A percentile compares a stretch with the other conserved stretches of the same genome.
phyloP scores from a whole-genome alignment of 2,113 vertebrate genomes.

The Montifringilla adamsi region DNA sequence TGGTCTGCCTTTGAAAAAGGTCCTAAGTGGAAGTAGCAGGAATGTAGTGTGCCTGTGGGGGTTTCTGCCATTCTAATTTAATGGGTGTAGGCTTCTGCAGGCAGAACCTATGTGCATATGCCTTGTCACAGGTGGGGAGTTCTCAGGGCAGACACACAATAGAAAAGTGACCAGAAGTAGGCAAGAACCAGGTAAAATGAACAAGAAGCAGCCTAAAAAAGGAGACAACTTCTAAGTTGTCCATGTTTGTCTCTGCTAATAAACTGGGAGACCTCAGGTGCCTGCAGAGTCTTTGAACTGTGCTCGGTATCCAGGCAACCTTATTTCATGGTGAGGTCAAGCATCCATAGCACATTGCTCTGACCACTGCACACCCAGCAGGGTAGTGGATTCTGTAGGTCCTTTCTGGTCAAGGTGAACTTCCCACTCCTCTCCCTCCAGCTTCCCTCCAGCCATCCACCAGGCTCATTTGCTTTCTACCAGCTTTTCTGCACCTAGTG shows the following conservation, averaged over 20 bases:
- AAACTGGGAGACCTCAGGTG: background rate
- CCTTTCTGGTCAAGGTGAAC: background rate
- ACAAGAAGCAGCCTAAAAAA: background rate
- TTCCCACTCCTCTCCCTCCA: background rate
- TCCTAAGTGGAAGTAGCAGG: background rate
- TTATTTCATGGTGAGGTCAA: background rate
- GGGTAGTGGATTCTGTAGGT: background rate
- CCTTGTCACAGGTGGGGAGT: background rate
- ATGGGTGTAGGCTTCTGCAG: background rate
- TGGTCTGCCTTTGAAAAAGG: conserved; percentile 1
- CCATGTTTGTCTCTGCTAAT: background rate
- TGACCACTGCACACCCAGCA: background rate
- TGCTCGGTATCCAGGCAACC: background rate
- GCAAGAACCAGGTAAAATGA: background rate
- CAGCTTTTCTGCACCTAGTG: background rate
- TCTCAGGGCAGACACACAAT: background rate
- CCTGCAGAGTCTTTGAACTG: background rate
- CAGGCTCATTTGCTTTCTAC: background rate
- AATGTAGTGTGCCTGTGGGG: background rate
- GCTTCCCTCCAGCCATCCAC: background rate
- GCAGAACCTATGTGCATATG: fast-evolving
- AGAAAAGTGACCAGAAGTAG: background rate
- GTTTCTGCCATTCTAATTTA: background rate
- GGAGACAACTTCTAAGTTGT: background rate
- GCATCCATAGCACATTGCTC: background rate